Conservation (phyloP, 2,888 invertebrate species). For the Koerneria pararmatus region DNA sequence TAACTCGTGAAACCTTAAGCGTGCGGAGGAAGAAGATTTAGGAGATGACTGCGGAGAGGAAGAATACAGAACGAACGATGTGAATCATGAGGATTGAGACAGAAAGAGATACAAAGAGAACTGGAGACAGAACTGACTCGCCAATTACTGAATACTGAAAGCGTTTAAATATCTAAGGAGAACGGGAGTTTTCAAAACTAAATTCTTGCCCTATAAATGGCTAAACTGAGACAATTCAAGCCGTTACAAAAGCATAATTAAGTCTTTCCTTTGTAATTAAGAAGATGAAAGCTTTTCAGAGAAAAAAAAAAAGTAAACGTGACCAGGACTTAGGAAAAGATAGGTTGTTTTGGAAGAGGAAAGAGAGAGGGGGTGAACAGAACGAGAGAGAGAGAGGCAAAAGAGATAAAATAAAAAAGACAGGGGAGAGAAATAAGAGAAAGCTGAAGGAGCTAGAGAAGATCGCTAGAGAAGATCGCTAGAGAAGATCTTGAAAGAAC, state of each 20-base stretch:
- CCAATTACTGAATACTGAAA: background rate
- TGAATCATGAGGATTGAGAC: no score
- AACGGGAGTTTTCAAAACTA: constrained; percentile 1
- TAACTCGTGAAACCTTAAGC: no score
- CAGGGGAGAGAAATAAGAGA: background rate
- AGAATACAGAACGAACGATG: no score
- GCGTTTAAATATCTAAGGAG: constrained; percentile 1
- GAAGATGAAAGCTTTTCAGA: background rate
- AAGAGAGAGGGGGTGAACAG: constrained; percentile 7
- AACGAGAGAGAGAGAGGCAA: background rate
- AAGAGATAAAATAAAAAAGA: background rate
- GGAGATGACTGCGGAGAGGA: no score
- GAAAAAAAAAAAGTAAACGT: constrained; percentile 1
- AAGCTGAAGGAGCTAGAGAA: no score
- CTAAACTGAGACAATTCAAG: background rate
- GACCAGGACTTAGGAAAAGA: background rate
- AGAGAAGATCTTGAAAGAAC: background rate
- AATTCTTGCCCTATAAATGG: no score
- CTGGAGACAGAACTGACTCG: background rate
- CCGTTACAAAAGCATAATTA: background rate
- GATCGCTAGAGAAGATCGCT: no score
- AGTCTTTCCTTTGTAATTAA: no score
- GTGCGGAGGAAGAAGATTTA: no score
- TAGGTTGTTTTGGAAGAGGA: background rate
- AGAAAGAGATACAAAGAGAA: no score